Base-by-base conservation (phyloP, 2,888 invertebrate species). In the Nomada hirtipes region DNA sequence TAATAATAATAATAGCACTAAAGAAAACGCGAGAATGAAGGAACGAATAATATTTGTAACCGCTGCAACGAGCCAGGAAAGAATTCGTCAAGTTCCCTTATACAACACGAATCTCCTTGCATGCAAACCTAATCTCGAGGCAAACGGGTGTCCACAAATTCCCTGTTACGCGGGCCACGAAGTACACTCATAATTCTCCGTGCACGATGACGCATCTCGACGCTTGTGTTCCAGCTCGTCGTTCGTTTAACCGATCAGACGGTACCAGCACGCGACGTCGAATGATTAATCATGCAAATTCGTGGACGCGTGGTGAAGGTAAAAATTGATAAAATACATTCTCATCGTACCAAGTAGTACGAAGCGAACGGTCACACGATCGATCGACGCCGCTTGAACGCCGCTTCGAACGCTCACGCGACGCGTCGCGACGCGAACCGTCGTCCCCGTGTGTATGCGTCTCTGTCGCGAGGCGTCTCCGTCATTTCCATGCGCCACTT, bases 211-310 rank as follows among this genome's bases (percentile, higher is more conserved):
- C 76, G 69, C 78, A 72, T 82, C 78, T 77, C 61, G 60, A 23
- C 69, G 55, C 79, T 70, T 78, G 72, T 83, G 81, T 11, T 20
- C 57, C 57, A 57, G 20, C 57, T 86, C 81, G 85, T 83, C 79
- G 83, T 84, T 83, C 83, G 80, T 83, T 86, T 70, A 82, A 82
- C 79, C 81, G 83, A 85, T 82, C 81, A 23, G 36, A 4, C 78
- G 87, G 73, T 84, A 79, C 83, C 81, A 80, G 80, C 76, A 72
- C 81, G 84, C 82, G 78, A 79, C 82, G 82, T 74, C 53, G 60
- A 71, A 76, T 79, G 84, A 88, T 88, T 86, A 88, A 88, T 88
- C 87, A 88, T 87, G 83, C 70, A 85, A 85, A 86, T 85, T 82
- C 82, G 50, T 76, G 82, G 78, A 68, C 75, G 74, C 67, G 26